Percentiles rank a stretch among this genome's conserved stretches.
Evolutionary conservation across 1,140 invertebrate species (phyloP).

Genomic region (Cydia pomonella): DNA sequence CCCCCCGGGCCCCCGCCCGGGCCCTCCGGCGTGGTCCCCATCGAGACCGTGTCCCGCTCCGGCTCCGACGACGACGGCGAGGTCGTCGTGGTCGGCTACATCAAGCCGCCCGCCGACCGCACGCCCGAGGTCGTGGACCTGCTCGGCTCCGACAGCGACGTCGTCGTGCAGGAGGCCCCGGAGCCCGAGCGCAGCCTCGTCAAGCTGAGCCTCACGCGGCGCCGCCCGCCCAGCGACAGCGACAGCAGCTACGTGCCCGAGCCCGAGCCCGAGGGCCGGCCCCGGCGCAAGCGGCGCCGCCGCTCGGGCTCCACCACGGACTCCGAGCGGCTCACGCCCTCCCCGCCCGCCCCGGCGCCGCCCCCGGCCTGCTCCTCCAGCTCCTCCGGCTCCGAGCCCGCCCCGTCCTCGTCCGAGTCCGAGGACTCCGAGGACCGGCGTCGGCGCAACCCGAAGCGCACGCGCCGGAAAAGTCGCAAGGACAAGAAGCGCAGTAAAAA

Average conservation of each 20-base stretch:
- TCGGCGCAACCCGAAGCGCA: background rate
- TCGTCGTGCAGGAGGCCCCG: slow-evolving; percentile 75
- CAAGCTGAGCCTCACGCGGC: slow-evolving; percentile 58
- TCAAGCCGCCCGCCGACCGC: slow-evolving; percentile 81
- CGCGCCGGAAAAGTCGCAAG: slow-evolving; percentile 32
- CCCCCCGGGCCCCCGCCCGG: slow-evolving; percentile 52
- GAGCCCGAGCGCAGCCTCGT: slow-evolving; percentile 48
- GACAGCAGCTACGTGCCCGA: background rate
- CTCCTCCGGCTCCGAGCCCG: background rate
- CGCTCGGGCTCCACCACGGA: background rate
- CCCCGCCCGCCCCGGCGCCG: background rate
- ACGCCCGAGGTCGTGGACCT: slow-evolving; percentile 82
- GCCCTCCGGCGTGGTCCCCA: slow-evolving; percentile 67
- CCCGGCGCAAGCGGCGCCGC: background rate
- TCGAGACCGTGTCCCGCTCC: slow-evolving; percentile 76
- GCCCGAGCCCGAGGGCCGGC: background rate
- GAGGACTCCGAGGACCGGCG: background rate
- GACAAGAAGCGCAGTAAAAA: slow-evolving; percentile 47
- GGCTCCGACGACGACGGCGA: slow-evolving; percentile 74
- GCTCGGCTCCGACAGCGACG: slow-evolving; percentile 81
- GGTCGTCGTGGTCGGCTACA: slow-evolving; percentile 76
- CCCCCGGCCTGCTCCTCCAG: background rate
- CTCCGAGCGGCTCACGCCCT: background rate
- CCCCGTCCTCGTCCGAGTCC: background rate
- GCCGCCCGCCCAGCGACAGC: slow-evolving; percentile 35